Evolutionary conservation across 1,140 invertebrate genomes (phyloP), one percentile per base, ranked within the genome.

Genomic region (Drosophila paulistorum): DNA sequence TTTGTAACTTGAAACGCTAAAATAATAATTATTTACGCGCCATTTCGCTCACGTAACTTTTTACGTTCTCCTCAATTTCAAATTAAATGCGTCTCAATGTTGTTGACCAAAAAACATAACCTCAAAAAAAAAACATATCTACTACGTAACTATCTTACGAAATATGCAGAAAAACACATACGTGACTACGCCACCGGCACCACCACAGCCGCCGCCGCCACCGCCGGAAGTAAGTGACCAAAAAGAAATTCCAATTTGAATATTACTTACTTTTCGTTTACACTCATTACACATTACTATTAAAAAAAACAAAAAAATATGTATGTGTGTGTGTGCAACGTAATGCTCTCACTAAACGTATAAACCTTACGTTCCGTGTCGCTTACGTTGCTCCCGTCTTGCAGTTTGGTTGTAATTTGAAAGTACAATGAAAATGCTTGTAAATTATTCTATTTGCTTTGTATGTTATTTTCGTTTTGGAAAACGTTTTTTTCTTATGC

Each of bases 351-450:
- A 78, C 83, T 83, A 77, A 79, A 78, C 83, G 83, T 79, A 63
- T 75, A 71, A 71, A 72, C 67, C 67, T 30, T 70, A 62, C 82
- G 83, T 70, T 20, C 1, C 76, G 79, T 79, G 73, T 69, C 83
- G 77, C 81, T 86, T 77, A 83, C 83, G 83, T 86, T 86, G 65
- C 72, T 30, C 5, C 30, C 79, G 70, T 79, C 83, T 86, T 83
- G 83, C 83, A 87, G 83, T 87, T 51, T 87, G 80, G 84, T 89
- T 90, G 84, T 89, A 73, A 89, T 76, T 82, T 90, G 77, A 82
- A 91, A 91, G 89, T 91, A 85, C 81, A 82, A 85, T 91, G 89
- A 90, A 91, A 91, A 91, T 91, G 89, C 89, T 87, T 91, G 89
- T 91, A 91, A 91, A 91, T 89, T 87, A 84, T 84, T 89, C 68